Percentiles rank a stretch among this genome's conserved stretches.
Conservation (phyloP, 2,113 vertebrate genomes). For the Budorcas taxicolor region DNA sequence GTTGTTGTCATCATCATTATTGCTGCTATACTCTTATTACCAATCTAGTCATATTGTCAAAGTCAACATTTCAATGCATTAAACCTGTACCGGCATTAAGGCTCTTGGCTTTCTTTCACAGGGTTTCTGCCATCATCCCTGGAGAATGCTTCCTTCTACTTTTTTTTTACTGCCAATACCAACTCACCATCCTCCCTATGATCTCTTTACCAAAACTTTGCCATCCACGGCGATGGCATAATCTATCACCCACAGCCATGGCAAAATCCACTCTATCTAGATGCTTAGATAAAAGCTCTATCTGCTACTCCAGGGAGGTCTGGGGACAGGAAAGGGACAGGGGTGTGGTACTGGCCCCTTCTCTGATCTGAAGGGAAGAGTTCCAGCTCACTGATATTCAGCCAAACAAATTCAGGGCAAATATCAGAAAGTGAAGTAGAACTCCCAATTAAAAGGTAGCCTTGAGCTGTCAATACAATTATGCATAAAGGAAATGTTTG, state of each 20-base stretch:
- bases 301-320: neutral
- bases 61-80: neutral
- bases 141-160: neutral
- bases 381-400: neutral
- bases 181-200: neutral
- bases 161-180: neutral
- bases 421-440: neutral
- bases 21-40: neutral
- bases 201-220: neutral
- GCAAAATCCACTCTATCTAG: neutral
- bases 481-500: slow-evolving; percentile 29
- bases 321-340: neutral
- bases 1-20: rapidly evolving
- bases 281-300: neutral
- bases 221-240: neutral
- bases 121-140: too few relatives aligned
- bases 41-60: neutral
- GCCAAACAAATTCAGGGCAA: neutral
- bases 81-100: rapidly evolving
- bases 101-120: neutral
- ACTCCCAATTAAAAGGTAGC: slow-evolving; percentile 44
- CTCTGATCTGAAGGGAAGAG: neutral
- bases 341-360: neutral
- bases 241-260: neutral
- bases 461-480: slow-evolving; percentile 46